Conservation (phyloP, 2,888 invertebrate species). For the Achlya flavicornis region DNA sequence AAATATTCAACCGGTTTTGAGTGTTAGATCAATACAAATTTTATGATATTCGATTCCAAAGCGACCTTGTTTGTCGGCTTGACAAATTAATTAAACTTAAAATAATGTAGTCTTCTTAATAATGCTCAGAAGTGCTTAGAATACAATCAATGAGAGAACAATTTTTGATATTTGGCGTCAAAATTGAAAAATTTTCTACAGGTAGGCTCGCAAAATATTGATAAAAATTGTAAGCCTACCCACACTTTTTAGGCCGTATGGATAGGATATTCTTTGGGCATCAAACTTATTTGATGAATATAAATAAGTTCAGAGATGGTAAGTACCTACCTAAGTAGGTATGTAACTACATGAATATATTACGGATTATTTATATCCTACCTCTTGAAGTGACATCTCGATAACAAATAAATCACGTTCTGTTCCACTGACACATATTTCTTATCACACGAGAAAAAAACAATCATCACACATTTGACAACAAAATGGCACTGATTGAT, state of each 20-base stretch:
- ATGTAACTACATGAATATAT: not conserved
- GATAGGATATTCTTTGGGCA: too few species aligned
- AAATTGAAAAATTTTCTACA: not conserved
- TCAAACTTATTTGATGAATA: too few species aligned
- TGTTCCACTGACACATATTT: constrained; percentile 61
- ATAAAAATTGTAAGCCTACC: not conserved
- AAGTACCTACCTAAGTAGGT: too few species aligned
- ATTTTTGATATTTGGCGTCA: not conserved
- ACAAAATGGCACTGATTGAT: constrained; percentile 33
- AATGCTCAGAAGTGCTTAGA: not conserved
- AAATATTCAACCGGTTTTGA: too few species aligned
- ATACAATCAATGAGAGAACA: not conserved
- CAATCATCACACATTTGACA: constrained; percentile 45
- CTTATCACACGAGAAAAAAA: constrained; percentile 53
- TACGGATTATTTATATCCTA: constrained; percentile 40
- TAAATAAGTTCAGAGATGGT: too few species aligned
- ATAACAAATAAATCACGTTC: constrained; percentile 50
- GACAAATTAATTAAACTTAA: not conserved
- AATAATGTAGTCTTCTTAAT: not conserved
- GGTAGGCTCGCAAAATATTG: not conserved
- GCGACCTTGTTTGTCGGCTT: not conserved
- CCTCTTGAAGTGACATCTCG: constrained; percentile 77
- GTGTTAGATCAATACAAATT: too few species aligned
- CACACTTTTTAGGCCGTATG: too few species aligned
- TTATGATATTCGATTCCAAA: not conserved